Evolutionary conservation across 2,888 invertebrate genomes (phyloP), one percentile per base, ranked within the genome.

Genomic region (Watsonalla binaria): DNA sequence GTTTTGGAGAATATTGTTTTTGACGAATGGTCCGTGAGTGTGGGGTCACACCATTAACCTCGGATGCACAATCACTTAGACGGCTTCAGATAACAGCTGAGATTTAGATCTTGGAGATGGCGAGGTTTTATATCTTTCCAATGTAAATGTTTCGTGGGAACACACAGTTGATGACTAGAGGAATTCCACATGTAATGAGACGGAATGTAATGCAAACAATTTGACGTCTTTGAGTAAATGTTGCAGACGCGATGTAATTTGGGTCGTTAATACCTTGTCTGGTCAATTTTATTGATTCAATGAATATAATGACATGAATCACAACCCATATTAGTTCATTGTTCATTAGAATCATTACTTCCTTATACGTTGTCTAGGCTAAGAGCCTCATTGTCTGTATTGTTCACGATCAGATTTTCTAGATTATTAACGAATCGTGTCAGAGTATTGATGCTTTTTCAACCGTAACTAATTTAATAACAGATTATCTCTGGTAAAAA

Each of bases 21-120:
- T 61, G 62, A 67, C 63, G 61, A 62, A 66, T 62, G 61, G 57
- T 50, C 56, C 55, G 57, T 61, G 61, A 66, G 59, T 58, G 62
- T 62, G 51, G 54, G 76, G 72, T 75, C 74, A 68, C 63, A 52
- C 65, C 65, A 72, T 77, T 77, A 74, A 74, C 72, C 75, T 65
- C 57, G 45, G 54, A 46, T 53, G 61, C 52, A 52, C 37, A 45
- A 34, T 9, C 50, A 45, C 14, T 34, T 15, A 14, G 15, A 5
- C 49, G 49, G 37, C 13, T 37, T 9, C 7, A 49, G 37, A 48
- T 37, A 49, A 49, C 34, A 49, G 37, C 37, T 37, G 35, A 48
- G 48, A 49, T 37, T 11, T 49, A 14, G 49, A 49, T 49, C 37
- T 6, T 13, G 6, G 49, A 11, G 15, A 6, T 11, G 6, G 49